Percentiles rank a stretch among this genome's conserved stretches.
phyloP scores from a whole-genome alignment of 2,113 vertebrate species.

The Fulica atra region DNA sequence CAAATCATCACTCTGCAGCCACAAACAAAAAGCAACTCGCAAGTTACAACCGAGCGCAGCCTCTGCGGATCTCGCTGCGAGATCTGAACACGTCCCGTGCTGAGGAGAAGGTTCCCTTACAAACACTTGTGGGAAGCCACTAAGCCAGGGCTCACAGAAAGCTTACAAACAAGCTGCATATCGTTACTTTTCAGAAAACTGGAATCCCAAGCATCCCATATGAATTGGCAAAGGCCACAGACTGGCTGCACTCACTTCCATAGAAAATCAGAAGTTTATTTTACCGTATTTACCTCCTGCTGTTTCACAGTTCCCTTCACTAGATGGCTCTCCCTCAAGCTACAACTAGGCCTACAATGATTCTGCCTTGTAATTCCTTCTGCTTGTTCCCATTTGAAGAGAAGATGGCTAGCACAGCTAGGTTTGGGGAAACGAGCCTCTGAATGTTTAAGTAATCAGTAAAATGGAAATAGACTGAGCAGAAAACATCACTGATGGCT shows the following conservation, averaged over 20 bases:
- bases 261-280: background rate
- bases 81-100: background rate
- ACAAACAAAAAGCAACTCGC: background rate
- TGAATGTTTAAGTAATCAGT: background rate
- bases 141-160: background rate
- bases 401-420: background rate
- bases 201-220: background rate
- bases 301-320: background rate
- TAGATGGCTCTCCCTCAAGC: background rate
- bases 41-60: background rate
- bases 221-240: background rate
- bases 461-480: background rate
- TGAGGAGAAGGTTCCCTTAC: background rate
- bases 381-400: background rate
- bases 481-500: background rate
- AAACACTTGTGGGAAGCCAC: background rate
- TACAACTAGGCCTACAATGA: background rate
- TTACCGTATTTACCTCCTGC: background rate
- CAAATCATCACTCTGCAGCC: background rate
- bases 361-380: background rate
- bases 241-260: background rate
- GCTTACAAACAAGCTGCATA: background rate
- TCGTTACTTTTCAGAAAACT: background rate
- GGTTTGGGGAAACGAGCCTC: background rate
- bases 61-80: background rate